Evolutionary conservation across 2,797 vertebrate species (phyloP), one percentile per base, ranked within the genome.

Genomic region (Delichon dasypus): DNA sequence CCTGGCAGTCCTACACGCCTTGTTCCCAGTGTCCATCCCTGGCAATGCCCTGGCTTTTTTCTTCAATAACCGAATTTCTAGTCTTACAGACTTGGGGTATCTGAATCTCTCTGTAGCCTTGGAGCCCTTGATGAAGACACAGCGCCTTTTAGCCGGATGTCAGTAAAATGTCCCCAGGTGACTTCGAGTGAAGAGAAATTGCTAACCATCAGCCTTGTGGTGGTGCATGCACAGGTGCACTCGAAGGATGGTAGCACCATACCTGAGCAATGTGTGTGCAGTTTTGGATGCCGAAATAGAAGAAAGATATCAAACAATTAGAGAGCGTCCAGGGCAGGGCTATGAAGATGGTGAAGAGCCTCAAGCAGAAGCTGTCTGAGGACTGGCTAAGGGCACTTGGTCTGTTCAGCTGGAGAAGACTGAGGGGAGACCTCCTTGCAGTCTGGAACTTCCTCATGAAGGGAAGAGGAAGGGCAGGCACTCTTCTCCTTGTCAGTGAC

Each of bases 221-320:
- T 54, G 48, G 11, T 53, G 16, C 11, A 11, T 3, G 26, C 19
- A 58, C 23, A 30, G 47, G 17, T 18, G 14, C 71, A 45, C 38
- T n/a, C 60, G 45, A 54, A 87, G 34, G 44, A 29, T 36, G 40
- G 48, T 72, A 47, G n/a, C n/a, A 22, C 32, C 2, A 1, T 21
- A 48, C 34, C 51, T 68, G 47, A 60, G 29, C 0, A 0, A 53
- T 0, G 0, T 20, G n/a, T 51, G 72, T n/a, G 54, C 16, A 36
- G 22, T n/a, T 67, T 27, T 38, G 38, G 38, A 44, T 53, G 38
- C 15, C 38, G 45, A 53, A 85, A 38, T 5, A 85, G 32, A 45
- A 45, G 71, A 36, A 74, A 74, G 27, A 47, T 23, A 19, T 5
- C 23, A 62, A 72, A 34, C 8, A 1, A 47, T 7, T 72, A n/a